Conservation (phyloP, 2,888 invertebrate species). For the Hofmannophila pseudospretella region DNA sequence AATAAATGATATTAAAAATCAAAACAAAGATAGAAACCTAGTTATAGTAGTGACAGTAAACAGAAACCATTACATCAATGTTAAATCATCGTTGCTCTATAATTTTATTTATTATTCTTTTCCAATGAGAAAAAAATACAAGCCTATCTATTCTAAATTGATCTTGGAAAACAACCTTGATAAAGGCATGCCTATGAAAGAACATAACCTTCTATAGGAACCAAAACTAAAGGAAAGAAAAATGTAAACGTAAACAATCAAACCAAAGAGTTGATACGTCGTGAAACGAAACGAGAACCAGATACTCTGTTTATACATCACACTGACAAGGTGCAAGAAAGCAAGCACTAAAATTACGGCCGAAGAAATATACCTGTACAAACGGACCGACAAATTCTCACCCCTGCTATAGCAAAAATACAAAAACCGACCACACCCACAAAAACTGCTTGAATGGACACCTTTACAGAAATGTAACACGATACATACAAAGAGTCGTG, state of each 20-base stretch:
- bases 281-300: neutral
- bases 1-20: too few species aligned
- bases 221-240: too few species aligned
- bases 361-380: slow-evolving; percentile 31
- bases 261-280: neutral
- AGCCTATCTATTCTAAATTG: too few species aligned
- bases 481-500: slow-evolving; percentile 59
- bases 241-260: neutral
- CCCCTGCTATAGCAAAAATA: slow-evolving; percentile 38
- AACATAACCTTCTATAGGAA: too few species aligned
- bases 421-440: slow-evolving; percentile 58
- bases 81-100: too few species aligned
- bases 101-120: too few species aligned
- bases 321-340: slow-evolving; percentile 36
- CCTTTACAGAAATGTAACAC: slow-evolving; percentile 59
- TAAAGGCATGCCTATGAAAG: too few species aligned
- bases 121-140: too few species aligned
- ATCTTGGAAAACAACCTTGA: too few species aligned
- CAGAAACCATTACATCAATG: too few species aligned
- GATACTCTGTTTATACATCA: neutral
- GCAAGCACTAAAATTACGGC: slow-evolving; percentile 16
- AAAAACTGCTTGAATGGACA: slow-evolving; percentile 62
- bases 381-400: slow-evolving; percentile 51
- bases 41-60: too few species aligned
- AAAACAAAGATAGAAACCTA: too few species aligned